Percentiles rank a stretch among this genome's conserved stretches.
phyloP scores from a whole-genome alignment of 92 coral and sea anemone genomes.

The Muricea muricata region DNA sequence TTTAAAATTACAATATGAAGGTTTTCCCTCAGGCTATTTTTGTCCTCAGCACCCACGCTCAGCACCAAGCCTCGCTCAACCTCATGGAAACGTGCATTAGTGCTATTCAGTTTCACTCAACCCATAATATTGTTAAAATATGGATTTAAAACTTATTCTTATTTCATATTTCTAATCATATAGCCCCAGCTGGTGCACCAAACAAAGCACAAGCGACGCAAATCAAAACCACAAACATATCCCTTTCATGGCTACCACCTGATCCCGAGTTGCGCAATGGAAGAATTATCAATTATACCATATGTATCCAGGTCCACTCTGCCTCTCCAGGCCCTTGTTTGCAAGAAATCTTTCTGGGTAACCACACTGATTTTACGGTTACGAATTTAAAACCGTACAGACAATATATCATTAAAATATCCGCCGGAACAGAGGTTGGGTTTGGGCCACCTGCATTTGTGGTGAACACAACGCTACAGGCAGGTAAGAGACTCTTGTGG shows the following conservation, averaged over 20 bases:
- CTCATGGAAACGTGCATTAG: too few relatives aligned
- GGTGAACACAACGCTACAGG: background rate
- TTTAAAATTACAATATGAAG: too few relatives aligned
- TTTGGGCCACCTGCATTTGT: conserved; percentile 10
- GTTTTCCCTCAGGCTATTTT: too few relatives aligned
- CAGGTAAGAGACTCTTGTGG: background rate
- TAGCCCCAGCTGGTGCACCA: conserved; percentile 8
- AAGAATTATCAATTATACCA: background rate
- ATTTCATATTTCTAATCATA: background rate
- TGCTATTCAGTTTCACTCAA: too few relatives aligned
- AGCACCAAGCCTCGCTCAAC: too few relatives aligned
- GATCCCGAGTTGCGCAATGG: background rate
- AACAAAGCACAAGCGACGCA: background rate
- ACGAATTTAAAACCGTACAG: background rate
- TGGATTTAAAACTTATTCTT: background rate
- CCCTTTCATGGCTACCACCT: conserved; percentile 7
- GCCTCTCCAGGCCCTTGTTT: background rate
- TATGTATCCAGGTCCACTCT: background rate
- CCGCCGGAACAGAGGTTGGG: background rate
- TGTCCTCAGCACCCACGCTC: too few relatives aligned
- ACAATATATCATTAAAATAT: background rate
- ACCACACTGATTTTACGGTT: background rate
- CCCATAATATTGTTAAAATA: too few relatives aligned
- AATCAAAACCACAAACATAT: background rate
- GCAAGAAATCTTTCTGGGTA: background rate